These are phyloP conservation scores for Saccostrea echinata DNA, from an alignment of 1,140 invertebrate genomes.

Conservation along the genomic window DNA sequence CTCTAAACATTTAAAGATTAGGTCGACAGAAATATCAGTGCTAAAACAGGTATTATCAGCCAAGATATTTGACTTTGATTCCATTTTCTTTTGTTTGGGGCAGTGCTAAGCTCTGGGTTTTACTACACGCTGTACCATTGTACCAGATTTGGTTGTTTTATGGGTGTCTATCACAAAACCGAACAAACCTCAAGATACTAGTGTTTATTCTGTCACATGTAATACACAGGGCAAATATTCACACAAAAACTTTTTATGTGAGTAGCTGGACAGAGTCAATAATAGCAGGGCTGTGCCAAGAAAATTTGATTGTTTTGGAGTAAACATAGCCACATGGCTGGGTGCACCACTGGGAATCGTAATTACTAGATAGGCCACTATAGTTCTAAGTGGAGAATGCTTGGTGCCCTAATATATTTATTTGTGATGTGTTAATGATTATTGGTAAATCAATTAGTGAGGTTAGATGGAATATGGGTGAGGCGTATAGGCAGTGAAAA, in stretches of 20 bases:
- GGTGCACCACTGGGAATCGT: background rate
- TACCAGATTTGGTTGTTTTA: background rate
- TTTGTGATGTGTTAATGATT: slow-evolving; percentile 23
- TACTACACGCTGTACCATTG: background rate
- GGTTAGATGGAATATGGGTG: background rate
- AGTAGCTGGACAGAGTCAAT: slow-evolving; percentile 4
- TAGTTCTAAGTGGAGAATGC: background rate
- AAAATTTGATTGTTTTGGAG: slow-evolving; percentile 29
- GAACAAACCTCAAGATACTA: background rate
- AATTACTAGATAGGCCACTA: background rate
- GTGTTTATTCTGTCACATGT: background rate
- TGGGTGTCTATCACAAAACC: background rate
- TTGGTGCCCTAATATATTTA: background rate
- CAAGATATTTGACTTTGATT: slow-evolving; percentile 20
- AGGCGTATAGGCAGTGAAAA: no score
- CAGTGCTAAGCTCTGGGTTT: background rate
- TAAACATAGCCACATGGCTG: slow-evolving; percentile 27
- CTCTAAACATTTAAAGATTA: slow-evolving; percentile 29
- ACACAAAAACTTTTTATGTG: background rate
- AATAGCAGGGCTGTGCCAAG: background rate
- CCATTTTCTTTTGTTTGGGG: slow-evolving; percentile 11
- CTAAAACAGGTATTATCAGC: slow-evolving; percentile 34
- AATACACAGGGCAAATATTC: slow-evolving; percentile 4
- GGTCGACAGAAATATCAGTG: background rate
- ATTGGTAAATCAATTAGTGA: background rate